phyloP scores from a whole-genome alignment of 2,797 vertebrate species.

The Chromobotia macracanthus region DNA sequence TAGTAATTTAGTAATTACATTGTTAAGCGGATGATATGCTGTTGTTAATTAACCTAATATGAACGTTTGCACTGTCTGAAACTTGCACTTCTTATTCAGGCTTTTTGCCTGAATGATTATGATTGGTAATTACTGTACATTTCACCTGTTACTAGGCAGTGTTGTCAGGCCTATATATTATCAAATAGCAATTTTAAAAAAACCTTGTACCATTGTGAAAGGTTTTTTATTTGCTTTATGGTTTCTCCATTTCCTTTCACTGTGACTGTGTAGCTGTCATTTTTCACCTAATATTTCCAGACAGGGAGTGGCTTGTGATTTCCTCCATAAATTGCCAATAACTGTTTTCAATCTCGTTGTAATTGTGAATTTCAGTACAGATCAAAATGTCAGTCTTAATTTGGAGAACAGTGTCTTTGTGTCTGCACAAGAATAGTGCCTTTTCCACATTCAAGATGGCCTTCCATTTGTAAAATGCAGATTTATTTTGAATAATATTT shows the following conservation, averaged over 20 bases:
- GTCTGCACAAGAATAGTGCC: background rate
- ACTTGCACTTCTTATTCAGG: background rate
- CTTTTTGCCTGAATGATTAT: constrained; percentile 8
- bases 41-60: constrained; percentile 23
- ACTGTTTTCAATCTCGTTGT: constrained; percentile 1
- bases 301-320: constrained; percentile 4
- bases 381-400: background rate
- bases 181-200: background rate
- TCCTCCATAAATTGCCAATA: constrained; percentile 24
- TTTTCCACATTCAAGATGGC: background rate
- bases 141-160: constrained; percentile 23
- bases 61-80: background rate
- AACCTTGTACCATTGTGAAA: background rate
- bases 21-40: background rate
- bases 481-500: too few species aligned
- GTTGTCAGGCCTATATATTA: background rate
- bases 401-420: background rate
- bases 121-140: constrained; percentile 21
- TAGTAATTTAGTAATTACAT: constrained; percentile 13
- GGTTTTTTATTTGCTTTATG: background rate
- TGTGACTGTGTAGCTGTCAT: constrained; percentile 14
- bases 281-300: constrained; percentile 17
- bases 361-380: constrained; percentile 15
- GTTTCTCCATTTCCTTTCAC: too few species aligned
- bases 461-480: constrained; percentile 32